Evolutionary conservation across 2,797 vertebrate species (phyloP), one percentile per base, ranked within the genome.

Genomic region (Periophthalmus magnuspinnatus): DNA sequence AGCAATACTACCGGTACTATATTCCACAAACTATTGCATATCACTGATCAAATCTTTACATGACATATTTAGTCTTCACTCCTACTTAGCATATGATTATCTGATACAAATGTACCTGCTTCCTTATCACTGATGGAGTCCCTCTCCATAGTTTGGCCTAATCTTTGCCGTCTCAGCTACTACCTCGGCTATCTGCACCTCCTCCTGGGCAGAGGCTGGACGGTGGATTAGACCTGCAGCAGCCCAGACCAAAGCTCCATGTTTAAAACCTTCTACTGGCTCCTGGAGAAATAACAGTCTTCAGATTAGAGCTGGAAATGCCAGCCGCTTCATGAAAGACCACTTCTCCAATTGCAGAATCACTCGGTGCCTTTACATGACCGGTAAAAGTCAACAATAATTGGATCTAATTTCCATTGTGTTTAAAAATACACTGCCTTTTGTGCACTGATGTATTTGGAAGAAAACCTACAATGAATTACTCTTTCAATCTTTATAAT

Each of bases 141-240:
- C 70, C 41, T 11, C 81, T 73, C 71, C 68, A 70, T 79, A 81
- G 52, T 80, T 72, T 47, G 61, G 36, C 69, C 73, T 90, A 89
- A 91, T 91, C 89, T 85, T 64, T 2, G 41, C 67, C 13, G 78
- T 83, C 82, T 86, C 87, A 77, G 72, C 83, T 76, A 60, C 36
- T 86, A 76, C 87, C 77, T 60, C 38, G 82, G 71, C 79, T 90
- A 92, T 93, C 90, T 90, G 81, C 88, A 84, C 84, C 88, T 88
- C 92, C 86, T 85, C 86, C 90, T 64, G 86, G 81, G 90, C 72
- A 59, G 85, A 80, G 88, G 81, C 85, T 90, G 83, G 82, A 82
- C 69, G 60, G 72, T 84, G 86, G 91, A 90, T 92, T 92, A 92
- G 67, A 76, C 68, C 72, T 77, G 72, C 36, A 77, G 74, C 50